Evolutionary conservation across 2,888 invertebrate species (phyloP), one percentile per base, ranked within the genome.

Genomic region (Muschampia plurimacula): DNA sequence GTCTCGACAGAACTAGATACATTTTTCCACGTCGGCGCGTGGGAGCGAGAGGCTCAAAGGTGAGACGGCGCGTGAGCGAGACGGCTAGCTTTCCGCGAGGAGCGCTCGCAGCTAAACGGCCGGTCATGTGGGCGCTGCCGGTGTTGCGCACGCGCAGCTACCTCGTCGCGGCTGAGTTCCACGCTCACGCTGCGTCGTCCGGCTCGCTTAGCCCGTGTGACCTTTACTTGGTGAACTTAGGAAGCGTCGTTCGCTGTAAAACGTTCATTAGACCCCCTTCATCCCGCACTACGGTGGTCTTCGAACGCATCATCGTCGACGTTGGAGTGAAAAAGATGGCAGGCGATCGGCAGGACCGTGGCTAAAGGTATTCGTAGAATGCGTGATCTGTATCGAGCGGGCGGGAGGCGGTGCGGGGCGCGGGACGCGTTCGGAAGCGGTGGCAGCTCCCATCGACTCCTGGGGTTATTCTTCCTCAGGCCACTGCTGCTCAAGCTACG

Each of bases 381-480:
- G 93, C 93, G 93, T 93, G 93, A 93, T 94, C 93, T 93, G 93
- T 93, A 93, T 94, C 93, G 93, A 89, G 91, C 90, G 81, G 78
- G 80, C 74, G 88, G 89, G 85, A 81, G 86, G 85, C 79, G 84
- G 88, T 77, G 91, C 83, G 91, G 91, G 89, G 90, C 81, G 94
- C 86, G 92, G 90, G 93, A 89, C 81, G 85, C 89, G 85, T 88
- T 92, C 94, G 94, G 92, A 93, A 93, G 93, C 93, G 93, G 93
- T 93, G 94, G 94, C 93, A 93, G 93, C 94, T 93, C 93, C 94
- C 91, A 91, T 88, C 91, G 94, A 95, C 95, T 95, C 93, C 95
- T 92, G 94, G 93, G 93, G 94, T 95, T 95, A 95, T 95, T 95
- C 95, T 94, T 94, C 94, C 92, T 93, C 93, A 91, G 94, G 93